Conservation (phyloP, 1,140 invertebrate genomes). For the Dryas iulia region DNA sequence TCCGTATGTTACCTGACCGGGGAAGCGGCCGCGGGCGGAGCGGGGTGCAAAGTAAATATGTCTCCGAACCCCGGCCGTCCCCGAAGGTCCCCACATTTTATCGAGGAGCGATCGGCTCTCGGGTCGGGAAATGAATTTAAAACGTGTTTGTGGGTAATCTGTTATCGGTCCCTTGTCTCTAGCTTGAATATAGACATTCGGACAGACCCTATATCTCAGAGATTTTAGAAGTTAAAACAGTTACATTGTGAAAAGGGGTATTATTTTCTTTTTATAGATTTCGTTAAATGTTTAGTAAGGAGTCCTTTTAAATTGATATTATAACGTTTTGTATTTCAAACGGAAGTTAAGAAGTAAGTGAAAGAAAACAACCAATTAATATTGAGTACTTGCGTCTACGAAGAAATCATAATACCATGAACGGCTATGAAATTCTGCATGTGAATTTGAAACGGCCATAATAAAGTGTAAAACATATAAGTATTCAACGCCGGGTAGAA, state of each 20-base stretch:
- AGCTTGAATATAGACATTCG: slow-evolving; percentile 74
- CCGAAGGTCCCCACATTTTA: slow-evolving; percentile 67
- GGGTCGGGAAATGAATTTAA: slow-evolving; percentile 80
- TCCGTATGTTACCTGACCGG: slow-evolving; percentile 72
- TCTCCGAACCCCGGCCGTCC: slow-evolving; percentile 69
- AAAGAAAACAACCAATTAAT: neutral
- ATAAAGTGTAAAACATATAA: slow-evolving; percentile 52
- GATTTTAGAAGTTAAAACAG: slow-evolving; percentile 48
- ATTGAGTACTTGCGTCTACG: neutral
- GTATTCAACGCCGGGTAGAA: slow-evolving; percentile 48
- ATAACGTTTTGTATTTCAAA: neutral
- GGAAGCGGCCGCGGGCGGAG: slow-evolving; percentile 68
- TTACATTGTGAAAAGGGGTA: slow-evolving; percentile 3
- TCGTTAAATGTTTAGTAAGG: neutral
- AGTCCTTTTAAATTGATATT: neutral
- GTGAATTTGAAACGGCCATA: slow-evolving; percentile 34
- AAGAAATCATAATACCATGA: slow-evolving; percentile 21
- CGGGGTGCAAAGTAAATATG: slow-evolving; percentile 79
- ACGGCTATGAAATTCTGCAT: slow-evolving; percentile 20
- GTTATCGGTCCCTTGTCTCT: slow-evolving; percentile 79
- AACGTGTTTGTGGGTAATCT: slow-evolving; percentile 80
- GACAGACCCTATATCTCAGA: slow-evolving; percentile 56
- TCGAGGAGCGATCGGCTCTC: slow-evolving; percentile 74
- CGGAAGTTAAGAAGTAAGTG: neutral
- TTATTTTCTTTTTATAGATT: neutral